Percentiles rank a stretch among this genome's conserved stretches.
phyloP scores from a whole-genome alignment of 2,888 invertebrate genomes.

The Drosophila leonis region DNA sequence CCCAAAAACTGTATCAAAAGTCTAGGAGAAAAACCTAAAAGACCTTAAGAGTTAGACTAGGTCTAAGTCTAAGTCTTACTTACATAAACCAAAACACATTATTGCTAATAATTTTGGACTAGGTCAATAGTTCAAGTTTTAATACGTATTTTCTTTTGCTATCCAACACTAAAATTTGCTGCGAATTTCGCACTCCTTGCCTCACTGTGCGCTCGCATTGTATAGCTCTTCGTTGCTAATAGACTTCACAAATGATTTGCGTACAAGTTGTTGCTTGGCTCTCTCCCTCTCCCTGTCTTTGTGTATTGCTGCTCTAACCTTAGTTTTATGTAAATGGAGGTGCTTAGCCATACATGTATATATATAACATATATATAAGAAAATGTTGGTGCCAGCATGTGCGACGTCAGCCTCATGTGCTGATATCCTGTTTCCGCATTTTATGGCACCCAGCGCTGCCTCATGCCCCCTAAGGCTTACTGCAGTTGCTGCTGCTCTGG shows the following conservation, averaged over 20 bases:
- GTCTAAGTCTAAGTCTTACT: too few relatives aligned
- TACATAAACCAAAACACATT: too few relatives aligned
- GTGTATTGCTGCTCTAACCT: constrained; percentile 16
- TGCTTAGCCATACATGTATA: constrained; percentile 25
- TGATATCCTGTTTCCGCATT: constrained; percentile 59
- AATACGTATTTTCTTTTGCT: too few relatives aligned
- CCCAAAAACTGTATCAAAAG: too few relatives aligned
- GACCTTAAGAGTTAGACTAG: too few relatives aligned
- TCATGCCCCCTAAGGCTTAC: background rate
- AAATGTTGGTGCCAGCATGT: constrained; percentile 27
- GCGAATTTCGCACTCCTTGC: constrained; percentile 2
- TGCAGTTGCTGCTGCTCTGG: constrained; percentile 19
- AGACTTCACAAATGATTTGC: constrained; percentile 76
- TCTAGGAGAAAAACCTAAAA: too few relatives aligned
- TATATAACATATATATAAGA: constrained; percentile 10
- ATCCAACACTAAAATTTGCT: background rate
- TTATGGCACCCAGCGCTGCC: constrained; percentile 21
- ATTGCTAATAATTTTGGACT: too few relatives aligned
- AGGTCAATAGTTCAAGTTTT: background rate
- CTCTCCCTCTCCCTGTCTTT: background rate
- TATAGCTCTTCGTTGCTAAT: constrained; percentile 67
- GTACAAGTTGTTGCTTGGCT: constrained; percentile 31
- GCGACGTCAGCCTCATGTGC: constrained; percentile 37
- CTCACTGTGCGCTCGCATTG: constrained; percentile 37
- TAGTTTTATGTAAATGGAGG: constrained; percentile 48